phyloP scores from a whole-genome alignment of 2,888 invertebrate genomes.

The Poecilobothrus nobilitatus region DNA sequence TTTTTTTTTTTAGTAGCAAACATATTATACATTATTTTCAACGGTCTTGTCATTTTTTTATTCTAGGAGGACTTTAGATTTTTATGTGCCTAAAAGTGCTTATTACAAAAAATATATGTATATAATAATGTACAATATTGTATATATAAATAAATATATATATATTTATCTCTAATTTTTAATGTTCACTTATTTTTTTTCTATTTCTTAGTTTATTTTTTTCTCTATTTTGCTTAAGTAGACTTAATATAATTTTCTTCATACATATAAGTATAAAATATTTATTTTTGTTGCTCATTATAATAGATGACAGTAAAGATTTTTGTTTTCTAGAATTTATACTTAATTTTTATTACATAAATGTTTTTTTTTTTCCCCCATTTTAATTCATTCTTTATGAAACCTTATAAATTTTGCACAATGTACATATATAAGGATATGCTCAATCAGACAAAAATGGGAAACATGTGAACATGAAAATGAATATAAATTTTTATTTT shows the following conservation, averaged over 20 bases:
- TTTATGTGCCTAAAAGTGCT: background rate
- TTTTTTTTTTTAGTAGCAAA: too few relatives aligned
- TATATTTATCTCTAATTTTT: background rate
- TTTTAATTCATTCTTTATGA: background rate
- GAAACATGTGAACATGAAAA: background rate
- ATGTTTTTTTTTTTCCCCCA: background rate
- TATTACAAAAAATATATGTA: background rate
- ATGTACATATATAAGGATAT: background rate
- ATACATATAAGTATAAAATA: background rate
- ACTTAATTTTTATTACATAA: background rate
- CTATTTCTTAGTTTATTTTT: background rate
- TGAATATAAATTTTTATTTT: conserved; percentile 4
- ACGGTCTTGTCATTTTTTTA: background rate
- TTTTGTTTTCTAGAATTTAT: background rate
- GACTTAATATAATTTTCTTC: background rate
- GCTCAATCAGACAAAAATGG: background rate
- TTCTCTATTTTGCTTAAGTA: background rate
- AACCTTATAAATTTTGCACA: background rate
- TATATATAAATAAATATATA: too few relatives aligned
- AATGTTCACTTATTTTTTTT: background rate
- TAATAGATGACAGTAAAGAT: background rate
- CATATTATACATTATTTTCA: background rate
- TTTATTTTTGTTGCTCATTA: background rate
- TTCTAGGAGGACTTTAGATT: background rate
- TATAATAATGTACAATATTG: too few relatives aligned